A percentile compares a stretch with the other conserved stretches of the same genome.
phyloP scores from a whole-genome alignment of 2,113 vertebrate genomes.

The Spea bombifrons region DNA sequence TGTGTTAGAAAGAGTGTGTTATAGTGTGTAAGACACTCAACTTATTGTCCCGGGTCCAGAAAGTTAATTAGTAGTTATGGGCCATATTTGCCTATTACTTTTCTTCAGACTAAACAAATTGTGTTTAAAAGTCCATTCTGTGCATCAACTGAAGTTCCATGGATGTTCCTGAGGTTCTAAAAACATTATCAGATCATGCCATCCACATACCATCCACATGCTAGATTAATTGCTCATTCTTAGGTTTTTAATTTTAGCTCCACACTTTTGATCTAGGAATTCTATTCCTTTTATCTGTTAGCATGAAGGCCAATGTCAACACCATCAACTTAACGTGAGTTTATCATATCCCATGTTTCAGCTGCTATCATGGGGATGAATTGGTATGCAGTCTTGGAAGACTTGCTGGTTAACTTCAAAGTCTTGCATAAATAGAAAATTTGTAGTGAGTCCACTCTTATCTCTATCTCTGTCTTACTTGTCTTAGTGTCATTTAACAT shows the following conservation, averaged over 20 bases:
- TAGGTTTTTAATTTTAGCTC: slow-evolving; percentile 25
- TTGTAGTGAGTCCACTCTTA: not conserved
- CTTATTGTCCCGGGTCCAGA: too few relatives aligned
- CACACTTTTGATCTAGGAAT: slow-evolving; percentile 7
- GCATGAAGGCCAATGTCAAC: slow-evolving; percentile 24
- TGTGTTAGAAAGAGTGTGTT: too few relatives aligned
- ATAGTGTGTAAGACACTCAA: too few relatives aligned
- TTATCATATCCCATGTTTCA: slow-evolving; percentile 18
- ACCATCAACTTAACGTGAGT: slow-evolving; percentile 13
- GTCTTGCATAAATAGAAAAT: not conserved
- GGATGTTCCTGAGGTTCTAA: not conserved
- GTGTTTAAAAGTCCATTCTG: not conserved
- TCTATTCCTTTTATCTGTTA: slow-evolving; percentile 27
- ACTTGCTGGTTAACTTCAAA: not conserved
- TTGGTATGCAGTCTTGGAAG: not conserved
- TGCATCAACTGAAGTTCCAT: not conserved
- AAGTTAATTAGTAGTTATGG: too few relatives aligned
- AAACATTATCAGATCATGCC: not conserved
- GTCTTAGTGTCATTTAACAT: too few relatives aligned
- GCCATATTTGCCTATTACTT: too few relatives aligned
- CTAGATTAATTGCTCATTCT: slow-evolving; percentile 15
- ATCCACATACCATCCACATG: not conserved
- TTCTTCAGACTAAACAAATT: not conserved
- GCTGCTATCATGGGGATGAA: slow-evolving; percentile 1
- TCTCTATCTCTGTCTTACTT: too few relatives aligned